Evolutionary conservation across 2,888 invertebrate genomes (phyloP).

Genomic region (Drosophila limbata): DNA sequence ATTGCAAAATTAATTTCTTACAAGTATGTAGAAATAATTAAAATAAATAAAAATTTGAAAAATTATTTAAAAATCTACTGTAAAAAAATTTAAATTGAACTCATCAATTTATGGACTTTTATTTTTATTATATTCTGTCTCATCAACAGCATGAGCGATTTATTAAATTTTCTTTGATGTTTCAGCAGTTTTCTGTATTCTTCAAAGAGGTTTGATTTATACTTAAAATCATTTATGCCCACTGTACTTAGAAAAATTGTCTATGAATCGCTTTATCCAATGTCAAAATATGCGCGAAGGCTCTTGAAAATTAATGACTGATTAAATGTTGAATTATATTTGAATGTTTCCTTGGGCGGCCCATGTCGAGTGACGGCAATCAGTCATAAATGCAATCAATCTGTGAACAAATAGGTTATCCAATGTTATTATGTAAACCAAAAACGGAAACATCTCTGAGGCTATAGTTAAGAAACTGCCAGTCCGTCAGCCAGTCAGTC

Average conservation of each 20-base stretch:
- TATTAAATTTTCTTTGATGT: too few relatives aligned
- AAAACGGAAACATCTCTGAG: slow-evolving; percentile 27
- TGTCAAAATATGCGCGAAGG: slow-evolving; percentile 1
- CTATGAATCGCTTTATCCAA: not conserved
- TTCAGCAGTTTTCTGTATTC: too few relatives aligned
- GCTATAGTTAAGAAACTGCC: slow-evolving; percentile 22
- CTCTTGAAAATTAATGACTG: slow-evolving; percentile 45
- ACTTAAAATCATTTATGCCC: not conserved
- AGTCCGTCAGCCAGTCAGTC: slow-evolving; percentile 36
- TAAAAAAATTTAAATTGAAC: too few relatives aligned
- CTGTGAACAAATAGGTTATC: slow-evolving; percentile 28
- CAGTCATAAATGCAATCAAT: slow-evolving; percentile 53
- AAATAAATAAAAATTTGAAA: too few relatives aligned
- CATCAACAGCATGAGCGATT: too few relatives aligned
- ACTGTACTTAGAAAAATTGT: slow-evolving; percentile 4
- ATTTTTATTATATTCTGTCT: not conserved
- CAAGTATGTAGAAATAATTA: too few relatives aligned
- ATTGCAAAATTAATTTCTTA: too few relatives aligned
- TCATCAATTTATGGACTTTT: not conserved
- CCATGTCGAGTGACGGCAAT: slow-evolving; percentile 31
- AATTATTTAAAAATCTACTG: too few relatives aligned
- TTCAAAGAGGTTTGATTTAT: not conserved
- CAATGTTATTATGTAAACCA: slow-evolving; percentile 43
- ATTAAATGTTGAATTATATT: slow-evolving; percentile 48
- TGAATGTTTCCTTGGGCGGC: slow-evolving; percentile 3